Percentiles rank a stretch among this genome's conserved stretches.
Evolutionary conservation across 2,888 invertebrate genomes (phyloP).

Genomic region (Sussaba pulchella): DNA sequence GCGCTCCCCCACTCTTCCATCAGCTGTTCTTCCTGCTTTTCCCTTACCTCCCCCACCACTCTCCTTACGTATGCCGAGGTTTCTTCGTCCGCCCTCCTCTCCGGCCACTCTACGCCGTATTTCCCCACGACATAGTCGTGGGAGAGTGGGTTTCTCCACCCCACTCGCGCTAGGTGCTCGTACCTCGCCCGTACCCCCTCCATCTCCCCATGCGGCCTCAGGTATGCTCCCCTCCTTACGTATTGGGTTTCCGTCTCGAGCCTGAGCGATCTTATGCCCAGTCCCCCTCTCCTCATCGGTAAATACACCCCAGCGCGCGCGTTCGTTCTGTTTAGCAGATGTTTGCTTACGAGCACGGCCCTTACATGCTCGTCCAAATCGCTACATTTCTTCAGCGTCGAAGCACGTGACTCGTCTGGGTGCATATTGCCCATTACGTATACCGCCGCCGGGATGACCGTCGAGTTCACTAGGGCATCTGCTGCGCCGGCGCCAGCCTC

Average conservation of each 20-base stretch:
- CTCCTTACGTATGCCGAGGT: no score
- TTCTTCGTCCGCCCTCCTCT: no score
- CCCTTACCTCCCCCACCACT: constrained; percentile 27
- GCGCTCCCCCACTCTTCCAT: no score
- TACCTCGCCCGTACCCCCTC: background rate
- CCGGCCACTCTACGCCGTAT: no score
- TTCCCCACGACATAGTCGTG: no score
- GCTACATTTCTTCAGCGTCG: constrained; percentile 36
- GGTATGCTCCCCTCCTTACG: constrained; percentile 3
- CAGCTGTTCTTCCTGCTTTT: constrained; percentile 17
- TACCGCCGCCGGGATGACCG: constrained; percentile 45
- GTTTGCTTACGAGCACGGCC: no score
- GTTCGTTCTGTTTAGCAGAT: no score
- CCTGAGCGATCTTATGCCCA: constrained; percentile 31
- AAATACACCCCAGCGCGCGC: no score
- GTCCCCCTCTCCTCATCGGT: no score
- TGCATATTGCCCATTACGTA: constrained; percentile 60
- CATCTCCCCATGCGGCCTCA: background rate
- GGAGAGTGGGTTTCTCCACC: background rate
- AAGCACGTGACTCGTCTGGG: constrained; percentile 19
- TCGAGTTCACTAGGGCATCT: constrained; percentile 48
- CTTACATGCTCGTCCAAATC: constrained; percentile 35
- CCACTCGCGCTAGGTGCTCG: background rate
- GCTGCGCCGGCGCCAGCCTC: constrained; percentile 24
- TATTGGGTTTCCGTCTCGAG: background rate